Base-by-base conservation (phyloP, 2,113 vertebrate species). In the Otolemur garnettii region DNA sequence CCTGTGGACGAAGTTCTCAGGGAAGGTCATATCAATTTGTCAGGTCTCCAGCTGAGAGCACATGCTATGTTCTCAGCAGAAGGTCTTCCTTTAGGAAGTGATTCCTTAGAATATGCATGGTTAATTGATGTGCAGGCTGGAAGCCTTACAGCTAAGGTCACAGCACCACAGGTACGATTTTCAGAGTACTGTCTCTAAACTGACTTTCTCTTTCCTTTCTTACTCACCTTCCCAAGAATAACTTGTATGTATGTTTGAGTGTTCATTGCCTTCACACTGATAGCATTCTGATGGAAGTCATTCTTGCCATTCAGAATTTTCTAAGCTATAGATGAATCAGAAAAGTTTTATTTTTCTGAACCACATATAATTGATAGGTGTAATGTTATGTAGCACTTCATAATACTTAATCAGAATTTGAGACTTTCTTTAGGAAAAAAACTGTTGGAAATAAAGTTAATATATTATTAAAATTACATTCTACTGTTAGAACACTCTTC, bases 51-150 rank as follows among this genome's bases (percentile, higher is more conserved):
- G 98, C 98, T 99, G 98, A 98, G 99, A 11, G 99, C 99, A 35
- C 99, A 99, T 0, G 99, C 99, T 62, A 99, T 99, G 99, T 99
- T 99, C 96, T 99, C 99, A 0, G 99, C 99, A 0, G 99, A 99
- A 97, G 99, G 99, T 19, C 98, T 99, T 74, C 99, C 99, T 30
- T 96, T 99, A 50, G 99, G 99, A 42, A 99, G 98, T 6, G 99
- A 99, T 92, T 99, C 99, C 0, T 97, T 99, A 88, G 99, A 99
- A 96, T 99, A 99, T 2, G 99, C 99, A 0, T 99, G 99, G 99
- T 98, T 99, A 55, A 99, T 99, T 72, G 99, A 99, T 92, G 98
- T 99, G 82, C 99, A 99, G 97, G 99, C 99, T 33, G 99, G 99
- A n/a, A 98, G 98, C 75, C 99, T 99, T 78, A 99, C 99, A 6